Evolutionary conservation across 1,140 invertebrate genomes (phyloP), one percentile per base, ranked within the genome.

Genomic region (Atta cephalotes): DNA sequence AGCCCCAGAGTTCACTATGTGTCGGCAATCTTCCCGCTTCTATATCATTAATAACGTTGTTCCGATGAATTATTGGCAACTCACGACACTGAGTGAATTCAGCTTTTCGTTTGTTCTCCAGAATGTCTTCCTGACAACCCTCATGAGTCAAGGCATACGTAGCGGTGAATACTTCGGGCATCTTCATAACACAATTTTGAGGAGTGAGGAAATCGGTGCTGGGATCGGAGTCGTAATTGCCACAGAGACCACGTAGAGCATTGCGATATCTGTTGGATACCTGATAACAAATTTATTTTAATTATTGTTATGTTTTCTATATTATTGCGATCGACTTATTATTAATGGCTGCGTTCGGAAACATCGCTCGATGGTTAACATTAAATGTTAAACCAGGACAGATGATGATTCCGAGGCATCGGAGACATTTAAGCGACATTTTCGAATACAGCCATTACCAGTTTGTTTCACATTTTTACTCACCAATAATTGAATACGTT

Each of bases 211-310:
- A 96, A 87, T 97, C 97, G 84, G 96, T 95, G 31, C 92, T 87
- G 9, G 92, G 78, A 96, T 95, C n/a, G 65, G 9, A 14, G 88
- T 95, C 96, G 94, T 96, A 96, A 53, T 95, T 95, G 12, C 97
- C 97, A 91, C 97, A 97, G 35, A 97, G 95, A 87, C 97, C 97
- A 56, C 96, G 95, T 35, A 96, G 92, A 12, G 93, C 91, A 82
- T 96, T 95, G 12, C 96, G 94, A 89, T 96, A 96, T 49, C 94
- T 88, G 6, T 94, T 92, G 12, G 91, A 91, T 51, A 91, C 90
- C 92, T 94, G 62, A 28, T 18, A 9, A 81, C 9, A 70, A 58
- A 76, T 85, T 53, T 21, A 2, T 65, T 10, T 10, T 5, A 18
- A 6, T 16, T 18, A 7, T 21, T 25, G 21, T 28, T 66, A 35